Evolutionary conservation across 2,888 invertebrate genomes (phyloP).

Genomic region (Chamaedrilus cognettii): DNA sequence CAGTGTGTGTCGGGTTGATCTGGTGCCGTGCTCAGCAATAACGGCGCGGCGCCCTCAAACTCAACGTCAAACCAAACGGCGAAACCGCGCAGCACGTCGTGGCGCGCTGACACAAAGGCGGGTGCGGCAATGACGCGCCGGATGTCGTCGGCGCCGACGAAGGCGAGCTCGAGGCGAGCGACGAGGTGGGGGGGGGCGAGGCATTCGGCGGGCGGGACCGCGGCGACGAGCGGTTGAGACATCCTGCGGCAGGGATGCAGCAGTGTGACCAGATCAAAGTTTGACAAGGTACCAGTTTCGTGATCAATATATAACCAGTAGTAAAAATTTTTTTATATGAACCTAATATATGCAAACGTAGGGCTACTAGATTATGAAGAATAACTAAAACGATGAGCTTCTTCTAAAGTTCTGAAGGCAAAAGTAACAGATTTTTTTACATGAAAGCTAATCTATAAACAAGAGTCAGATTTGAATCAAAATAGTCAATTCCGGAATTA

Average conservation of each 20-base stretch:
- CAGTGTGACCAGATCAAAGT: neutral
- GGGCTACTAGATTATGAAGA: too few species aligned
- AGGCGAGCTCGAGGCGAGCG: conserved; percentile 46
- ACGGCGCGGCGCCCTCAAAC: conserved; percentile 38
- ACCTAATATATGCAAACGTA: too few species aligned
- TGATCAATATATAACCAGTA: too few species aligned
- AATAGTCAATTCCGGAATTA: too few species aligned
- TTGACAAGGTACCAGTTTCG: neutral
- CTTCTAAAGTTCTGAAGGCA: too few species aligned
- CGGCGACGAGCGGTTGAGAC: conserved; percentile 39
- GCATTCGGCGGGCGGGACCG: conserved; percentile 41
- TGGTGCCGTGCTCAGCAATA: conserved; percentile 81
- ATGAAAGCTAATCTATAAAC: too few species aligned
- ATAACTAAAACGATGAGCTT: too few species aligned
- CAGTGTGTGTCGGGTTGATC: conserved; percentile 79
- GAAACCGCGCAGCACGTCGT: conserved; percentile 52
- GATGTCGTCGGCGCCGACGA: conserved; percentile 43
- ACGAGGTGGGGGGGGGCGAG: conserved; percentile 45
- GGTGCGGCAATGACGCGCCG: conserved; percentile 33
- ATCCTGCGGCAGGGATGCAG: too few species aligned
- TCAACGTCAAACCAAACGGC: conserved; percentile 56
- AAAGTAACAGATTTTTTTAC: too few species aligned
- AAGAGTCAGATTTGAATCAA: too few species aligned
- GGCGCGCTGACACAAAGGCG: conserved; percentile 42
- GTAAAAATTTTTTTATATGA: too few species aligned